Conservation (phyloP, 2,888 invertebrate genomes). For the Cephus rjabovi region DNA sequence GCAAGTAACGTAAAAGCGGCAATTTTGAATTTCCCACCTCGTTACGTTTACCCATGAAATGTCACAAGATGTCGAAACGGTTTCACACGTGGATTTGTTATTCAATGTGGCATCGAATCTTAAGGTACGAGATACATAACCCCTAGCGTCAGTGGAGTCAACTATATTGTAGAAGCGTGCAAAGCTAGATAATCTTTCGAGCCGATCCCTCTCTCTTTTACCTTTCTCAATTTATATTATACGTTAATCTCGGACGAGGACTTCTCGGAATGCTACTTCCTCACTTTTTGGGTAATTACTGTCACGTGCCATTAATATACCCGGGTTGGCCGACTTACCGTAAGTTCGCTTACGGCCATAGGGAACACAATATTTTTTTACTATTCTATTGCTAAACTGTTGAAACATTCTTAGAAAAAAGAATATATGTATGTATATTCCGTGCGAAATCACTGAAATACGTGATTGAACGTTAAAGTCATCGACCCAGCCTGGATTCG, state of each 20-base stretch:
- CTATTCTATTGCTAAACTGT: neutral
- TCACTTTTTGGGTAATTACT: neutral
- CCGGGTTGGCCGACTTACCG: neutral
- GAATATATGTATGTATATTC: neutral
- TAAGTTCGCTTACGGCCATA: neutral
- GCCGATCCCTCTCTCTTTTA: neutral
- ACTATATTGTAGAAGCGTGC: neutral
- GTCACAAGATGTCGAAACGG: neutral
- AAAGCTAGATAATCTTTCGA: neutral
- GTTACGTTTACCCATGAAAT: neutral
- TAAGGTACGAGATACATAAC: neutral
- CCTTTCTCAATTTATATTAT: neutral
- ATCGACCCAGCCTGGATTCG: neutral
- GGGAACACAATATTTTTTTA: neutral
- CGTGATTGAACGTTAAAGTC: neutral
- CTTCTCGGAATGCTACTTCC: neutral
- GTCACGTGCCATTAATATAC: neutral
- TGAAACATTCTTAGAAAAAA: neutral
- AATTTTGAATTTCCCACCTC: neutral
- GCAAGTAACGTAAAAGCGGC: conserved; percentile 9
- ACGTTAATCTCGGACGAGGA: neutral
- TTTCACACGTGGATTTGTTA: neutral
- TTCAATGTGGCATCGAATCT: neutral
- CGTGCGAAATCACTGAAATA: neutral
- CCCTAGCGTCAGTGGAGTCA: neutral